Evolutionary conservation across 2,888 invertebrate genomes (phyloP).

Genomic region (Tortricodes alternella): DNA sequence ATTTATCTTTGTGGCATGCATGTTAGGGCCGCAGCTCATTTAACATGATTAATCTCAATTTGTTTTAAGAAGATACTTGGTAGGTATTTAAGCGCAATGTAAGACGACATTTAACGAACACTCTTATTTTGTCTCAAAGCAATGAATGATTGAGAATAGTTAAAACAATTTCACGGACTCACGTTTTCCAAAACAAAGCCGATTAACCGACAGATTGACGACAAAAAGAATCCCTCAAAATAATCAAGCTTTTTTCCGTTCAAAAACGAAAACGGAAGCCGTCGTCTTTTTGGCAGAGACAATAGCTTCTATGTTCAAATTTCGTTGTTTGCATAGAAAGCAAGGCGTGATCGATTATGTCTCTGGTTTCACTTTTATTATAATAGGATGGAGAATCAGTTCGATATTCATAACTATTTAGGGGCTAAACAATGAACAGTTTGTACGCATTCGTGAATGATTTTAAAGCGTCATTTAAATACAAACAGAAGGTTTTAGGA

Average conservation of each 20-base stretch:
- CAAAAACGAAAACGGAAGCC: conserved; percentile 12
- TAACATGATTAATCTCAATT: too few relatives aligned
- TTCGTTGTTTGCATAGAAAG: conserved; percentile 56
- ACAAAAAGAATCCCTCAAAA: conserved; percentile 5
- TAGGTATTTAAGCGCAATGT: too few relatives aligned
- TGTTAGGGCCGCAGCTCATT: too few relatives aligned
- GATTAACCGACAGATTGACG: not conserved
- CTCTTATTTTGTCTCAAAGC: too few relatives aligned
- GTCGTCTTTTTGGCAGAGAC: conserved; percentile 16
- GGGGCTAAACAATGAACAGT: not conserved
- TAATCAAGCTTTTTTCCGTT: conserved; percentile 4
- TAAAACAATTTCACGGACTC: not conserved
- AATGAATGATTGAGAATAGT: too few relatives aligned
- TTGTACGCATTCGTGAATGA: not conserved
- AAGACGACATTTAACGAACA: too few relatives aligned
- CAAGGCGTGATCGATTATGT: conserved; percentile 67
- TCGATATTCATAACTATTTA: conserved; percentile 16
- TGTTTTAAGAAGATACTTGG: too few relatives aligned
- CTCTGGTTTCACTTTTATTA: conserved; percentile 70
- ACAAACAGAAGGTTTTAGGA: not conserved
- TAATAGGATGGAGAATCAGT: conserved; percentile 46
- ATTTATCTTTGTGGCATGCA: too few relatives aligned
- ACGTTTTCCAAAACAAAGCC: conserved; percentile 5
- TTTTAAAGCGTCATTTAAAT: not conserved
- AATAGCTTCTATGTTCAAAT: conserved; percentile 15